Evolutionary conservation across 1,140 invertebrate species (phyloP).

Genomic region (Drosophila willistoni): DNA sequence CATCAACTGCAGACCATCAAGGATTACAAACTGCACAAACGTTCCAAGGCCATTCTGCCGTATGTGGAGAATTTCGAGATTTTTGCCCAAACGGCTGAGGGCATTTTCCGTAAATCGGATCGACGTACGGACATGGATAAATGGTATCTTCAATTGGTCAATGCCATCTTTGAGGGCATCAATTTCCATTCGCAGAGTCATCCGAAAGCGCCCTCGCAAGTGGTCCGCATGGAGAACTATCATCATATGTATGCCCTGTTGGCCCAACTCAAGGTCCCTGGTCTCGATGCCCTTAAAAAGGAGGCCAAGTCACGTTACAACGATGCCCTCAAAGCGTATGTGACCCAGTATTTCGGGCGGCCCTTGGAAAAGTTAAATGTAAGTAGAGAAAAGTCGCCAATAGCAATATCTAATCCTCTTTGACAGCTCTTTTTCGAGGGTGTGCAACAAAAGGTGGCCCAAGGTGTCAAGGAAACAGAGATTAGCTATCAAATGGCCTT

Average conservation of each 20-base stretch:
- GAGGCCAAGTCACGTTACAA: constrained; percentile 96
- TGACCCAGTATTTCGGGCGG: constrained; percentile 96
- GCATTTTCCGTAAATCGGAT: constrained; percentile 93
- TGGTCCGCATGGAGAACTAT: constrained; percentile 99
- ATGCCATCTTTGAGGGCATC: constrained; percentile 94
- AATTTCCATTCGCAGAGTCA: constrained; percentile 92
- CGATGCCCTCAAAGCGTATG: constrained; percentile 95
- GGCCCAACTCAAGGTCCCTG: constrained; percentile 95
- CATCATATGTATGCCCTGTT: constrained; percentile 95
- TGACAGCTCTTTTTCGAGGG: constrained; percentile 96
- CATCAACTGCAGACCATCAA: constrained; percentile 92
- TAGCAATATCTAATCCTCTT: not conserved
- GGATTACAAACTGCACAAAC: constrained; percentile 89
- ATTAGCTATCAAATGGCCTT: constrained; percentile 99
- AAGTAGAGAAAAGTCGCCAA: constrained; percentile 55
- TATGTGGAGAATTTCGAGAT: constrained; percentile 97
- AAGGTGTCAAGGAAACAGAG: constrained; percentile 98
- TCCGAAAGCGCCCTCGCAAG: constrained; percentile 96
- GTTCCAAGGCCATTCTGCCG: constrained; percentile 94
- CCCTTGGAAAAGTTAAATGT: constrained; percentile 98
- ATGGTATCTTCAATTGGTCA: constrained; percentile 94
- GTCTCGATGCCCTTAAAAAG: constrained; percentile 94
- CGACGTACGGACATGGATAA: constrained; percentile 97
- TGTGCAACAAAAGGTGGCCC: constrained; percentile 94
- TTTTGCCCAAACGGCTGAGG: constrained; percentile 94